Evolutionary conservation across 1,140 invertebrate species (phyloP).

Genomic region (Drosophila truncata): DNA sequence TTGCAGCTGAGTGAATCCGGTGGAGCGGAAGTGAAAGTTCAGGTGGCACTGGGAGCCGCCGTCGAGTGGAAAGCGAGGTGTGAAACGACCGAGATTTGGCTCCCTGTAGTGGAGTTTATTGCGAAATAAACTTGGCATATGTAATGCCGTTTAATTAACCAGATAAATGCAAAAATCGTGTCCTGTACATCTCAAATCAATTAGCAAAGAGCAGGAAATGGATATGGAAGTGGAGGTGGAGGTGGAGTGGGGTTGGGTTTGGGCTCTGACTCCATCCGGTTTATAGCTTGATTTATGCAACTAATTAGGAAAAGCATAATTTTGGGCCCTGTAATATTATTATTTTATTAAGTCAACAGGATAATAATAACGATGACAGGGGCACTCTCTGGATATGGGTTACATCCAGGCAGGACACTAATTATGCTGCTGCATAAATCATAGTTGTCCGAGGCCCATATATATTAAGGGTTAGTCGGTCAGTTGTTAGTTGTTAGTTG

Average conservation of each 20-base stretch:
- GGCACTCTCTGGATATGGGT: neutral
- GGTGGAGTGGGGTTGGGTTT: neutral
- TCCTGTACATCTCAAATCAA: constrained; percentile 69
- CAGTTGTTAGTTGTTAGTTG: constrained; percentile 5
- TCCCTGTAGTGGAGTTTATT: constrained; percentile 23
- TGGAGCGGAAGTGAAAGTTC: constrained; percentile 45
- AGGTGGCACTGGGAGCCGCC: constrained; percentile 2
- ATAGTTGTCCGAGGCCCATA: constrained; percentile 11
- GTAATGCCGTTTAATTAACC: constrained; percentile 67
- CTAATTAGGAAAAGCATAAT: constrained; percentile 66
- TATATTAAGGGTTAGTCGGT: constrained; percentile 25
- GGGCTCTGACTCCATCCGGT: constrained; percentile 40
- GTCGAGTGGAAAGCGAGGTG: constrained; percentile 50
- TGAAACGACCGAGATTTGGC: constrained; percentile 35
- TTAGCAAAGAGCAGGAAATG: constrained; percentile 42
- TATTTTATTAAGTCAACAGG: constrained; percentile 51
- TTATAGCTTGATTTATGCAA: constrained; percentile 76
- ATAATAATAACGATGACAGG: constrained; percentile 34
- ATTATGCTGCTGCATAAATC: constrained; percentile 52
- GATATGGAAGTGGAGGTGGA: neutral
- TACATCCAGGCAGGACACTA: constrained; percentile 21
- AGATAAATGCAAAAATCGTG: constrained; percentile 78
- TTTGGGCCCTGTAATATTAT: constrained; percentile 41
- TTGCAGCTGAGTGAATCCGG: constrained; percentile 29
- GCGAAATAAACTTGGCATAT: constrained; percentile 47